Conservation (phyloP, 2,113 vertebrate genomes). For the Apodemus speciosus region DNA sequence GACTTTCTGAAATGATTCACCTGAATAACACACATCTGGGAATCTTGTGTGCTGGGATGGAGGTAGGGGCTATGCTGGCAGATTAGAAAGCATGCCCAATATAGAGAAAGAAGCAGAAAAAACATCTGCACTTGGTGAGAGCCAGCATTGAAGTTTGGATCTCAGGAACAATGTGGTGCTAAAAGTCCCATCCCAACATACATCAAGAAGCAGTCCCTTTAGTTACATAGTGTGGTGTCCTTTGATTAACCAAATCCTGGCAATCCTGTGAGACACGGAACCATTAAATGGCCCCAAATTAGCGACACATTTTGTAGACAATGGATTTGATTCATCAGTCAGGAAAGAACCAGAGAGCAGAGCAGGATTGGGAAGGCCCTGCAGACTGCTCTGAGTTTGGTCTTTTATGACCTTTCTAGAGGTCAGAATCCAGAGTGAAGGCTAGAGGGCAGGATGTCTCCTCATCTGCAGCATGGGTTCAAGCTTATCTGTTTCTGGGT, state of each 20-base stretch:
- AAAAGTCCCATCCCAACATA: too few relatives aligned
- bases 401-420: not conserved
- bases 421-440: not conserved
- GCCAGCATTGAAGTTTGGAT: not conserved
- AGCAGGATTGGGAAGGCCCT: not conserved
- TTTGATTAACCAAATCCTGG: not conserved
- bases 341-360: not conserved
- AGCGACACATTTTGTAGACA: not conserved
- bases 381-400: not conserved
- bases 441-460: not conserved
- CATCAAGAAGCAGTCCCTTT: not conserved
- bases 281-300: not conserved
- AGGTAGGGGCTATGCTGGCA: not conserved
- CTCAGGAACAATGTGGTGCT: not conserved
- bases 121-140: not conserved
- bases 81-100: not conserved
- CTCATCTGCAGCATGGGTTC: not conserved
- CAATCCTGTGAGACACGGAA: not conserved
- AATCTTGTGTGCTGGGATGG: not conserved
- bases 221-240: not conserved
- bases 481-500: not conserved
- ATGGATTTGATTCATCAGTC: not conserved
- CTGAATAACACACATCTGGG: not conserved
- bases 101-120: not conserved
- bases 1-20: not conserved